phyloP scores from a whole-genome alignment of 30 jellyfish, hydroid and myxozoan species.

The Pelagia noctiluca region DNA sequence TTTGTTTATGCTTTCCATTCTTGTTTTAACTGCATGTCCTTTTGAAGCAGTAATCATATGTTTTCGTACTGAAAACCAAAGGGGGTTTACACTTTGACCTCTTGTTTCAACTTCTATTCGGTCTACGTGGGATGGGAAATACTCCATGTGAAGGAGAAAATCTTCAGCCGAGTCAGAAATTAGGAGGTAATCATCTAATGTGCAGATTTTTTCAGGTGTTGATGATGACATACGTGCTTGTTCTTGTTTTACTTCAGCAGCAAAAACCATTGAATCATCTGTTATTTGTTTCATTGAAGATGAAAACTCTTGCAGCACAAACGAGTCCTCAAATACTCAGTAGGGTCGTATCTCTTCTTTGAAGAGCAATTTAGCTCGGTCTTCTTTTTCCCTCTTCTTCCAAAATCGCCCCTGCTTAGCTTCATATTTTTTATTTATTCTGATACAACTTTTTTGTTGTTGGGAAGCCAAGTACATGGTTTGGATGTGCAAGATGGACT shows the following conservation, averaged over 20 bases:
- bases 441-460: slow-evolving; percentile 39
- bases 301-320: slow-evolving; percentile 24
- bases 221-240: neutral
- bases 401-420: slow-evolving; percentile 36
- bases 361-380: slow-evolving; percentile 26
- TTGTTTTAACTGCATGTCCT: slow-evolving; percentile 16
- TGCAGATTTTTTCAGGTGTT: neutral
- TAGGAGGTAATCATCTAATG: neutral
- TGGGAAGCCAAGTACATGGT: slow-evolving; percentile 68
- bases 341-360: slow-evolving; percentile 30
- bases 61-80: slow-evolving; percentile 38
- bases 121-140: neutral
- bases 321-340: slow-evolving; percentile 5
- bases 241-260: neutral
- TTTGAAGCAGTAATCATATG: slow-evolving; percentile 53
- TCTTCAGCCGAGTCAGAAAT: neutral
- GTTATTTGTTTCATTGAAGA: neutral
- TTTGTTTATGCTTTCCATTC: slow-evolving; percentile 1
- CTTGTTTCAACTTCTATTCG: slow-evolving; percentile 22
- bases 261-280: neutral
- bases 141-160: neutral
- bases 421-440: slow-evolving; percentile 34
- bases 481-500: slow-evolving; percentile 50
- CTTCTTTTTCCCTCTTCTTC: slow-evolving; percentile 6
- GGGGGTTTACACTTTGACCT: slow-evolving; percentile 49